Evolutionary conservation across 2,888 invertebrate genomes (phyloP).

Genomic region (Pseudanteris insignis): DNA sequence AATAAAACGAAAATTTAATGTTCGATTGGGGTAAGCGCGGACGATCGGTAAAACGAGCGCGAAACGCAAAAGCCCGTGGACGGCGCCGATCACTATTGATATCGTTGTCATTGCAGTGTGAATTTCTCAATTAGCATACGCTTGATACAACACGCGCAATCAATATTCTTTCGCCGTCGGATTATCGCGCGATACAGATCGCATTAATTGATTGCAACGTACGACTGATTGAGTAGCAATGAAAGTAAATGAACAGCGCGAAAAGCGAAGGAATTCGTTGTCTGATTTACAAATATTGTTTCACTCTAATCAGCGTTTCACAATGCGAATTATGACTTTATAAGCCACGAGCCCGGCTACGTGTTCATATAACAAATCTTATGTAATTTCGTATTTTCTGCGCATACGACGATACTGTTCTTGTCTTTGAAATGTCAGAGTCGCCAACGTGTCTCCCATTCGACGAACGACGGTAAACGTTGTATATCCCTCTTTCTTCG

Average conservation of each 20-base stretch:
- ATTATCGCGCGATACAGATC: slow-evolving; percentile 11
- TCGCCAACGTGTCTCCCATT: slow-evolving; percentile 44
- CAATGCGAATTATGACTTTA: slow-evolving; percentile 9
- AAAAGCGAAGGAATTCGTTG: slow-evolving; percentile 4
- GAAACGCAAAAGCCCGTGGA: slow-evolving; percentile 7
- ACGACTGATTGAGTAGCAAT: not conserved
- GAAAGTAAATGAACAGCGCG: slow-evolving; percentile 9
- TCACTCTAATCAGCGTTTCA: slow-evolving; percentile 22
- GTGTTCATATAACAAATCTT: slow-evolving; percentile 29
- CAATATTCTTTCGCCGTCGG: not conserved
- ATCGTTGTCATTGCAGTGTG: slow-evolving; percentile 11
- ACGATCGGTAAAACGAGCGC: too few relatives aligned
- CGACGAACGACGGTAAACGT: slow-evolving; percentile 39
- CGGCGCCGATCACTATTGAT: slow-evolving; percentile 8
- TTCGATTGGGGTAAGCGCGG: too few relatives aligned
- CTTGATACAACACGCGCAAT: not conserved
- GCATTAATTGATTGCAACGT: slow-evolving; percentile 6
- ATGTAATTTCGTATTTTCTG: slow-evolving; percentile 41
- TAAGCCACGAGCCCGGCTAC: slow-evolving; percentile 2
- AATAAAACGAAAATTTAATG: too few relatives aligned
- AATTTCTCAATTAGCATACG: slow-evolving; percentile 21
- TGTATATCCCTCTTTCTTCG: slow-evolving; percentile 44
- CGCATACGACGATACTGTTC: slow-evolving; percentile 43
- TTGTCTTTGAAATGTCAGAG: slow-evolving; percentile 46
- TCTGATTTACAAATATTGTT: slow-evolving; percentile 17